These are phyloP conservation scores for Montipora cactus DNA, from an alignment of 64 coral and sea anemone genomes.

Conservation along the genomic window DNA sequence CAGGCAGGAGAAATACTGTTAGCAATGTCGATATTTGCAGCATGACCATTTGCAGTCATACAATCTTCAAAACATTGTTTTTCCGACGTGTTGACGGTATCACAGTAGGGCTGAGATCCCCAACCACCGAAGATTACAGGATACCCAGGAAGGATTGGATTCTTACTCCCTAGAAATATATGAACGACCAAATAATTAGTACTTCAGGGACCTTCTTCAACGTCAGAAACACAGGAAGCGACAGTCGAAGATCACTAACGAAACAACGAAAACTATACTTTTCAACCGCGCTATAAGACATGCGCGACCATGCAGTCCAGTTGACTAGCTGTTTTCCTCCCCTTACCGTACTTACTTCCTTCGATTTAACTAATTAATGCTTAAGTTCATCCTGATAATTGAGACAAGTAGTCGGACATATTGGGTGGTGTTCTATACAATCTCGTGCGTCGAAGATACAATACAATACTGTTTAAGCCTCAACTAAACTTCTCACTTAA, in stretches of 20 bases:
- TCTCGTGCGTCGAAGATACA: no score
- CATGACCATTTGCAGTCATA: slow-evolving; percentile 30
- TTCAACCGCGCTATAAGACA: not conserved
- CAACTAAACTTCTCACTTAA: not conserved
- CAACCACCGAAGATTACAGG: slow-evolving; percentile 10
- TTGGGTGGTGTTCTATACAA: no score
- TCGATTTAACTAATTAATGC: not conserved
- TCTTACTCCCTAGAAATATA: slow-evolving; percentile 5
- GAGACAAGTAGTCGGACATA: not conserved
- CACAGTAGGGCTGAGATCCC: slow-evolving; percentile 13
- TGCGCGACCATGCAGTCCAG: not conserved
- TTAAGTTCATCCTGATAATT: not conserved
- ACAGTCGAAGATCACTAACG: not conserved
- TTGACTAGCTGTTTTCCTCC: not conserved
- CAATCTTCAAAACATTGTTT: slow-evolving; percentile 35
- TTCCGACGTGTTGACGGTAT: slow-evolving; percentile 1
- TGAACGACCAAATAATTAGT: not conserved
- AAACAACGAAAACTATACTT: not conserved
- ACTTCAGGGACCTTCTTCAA: not conserved
- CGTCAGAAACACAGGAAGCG: not conserved
- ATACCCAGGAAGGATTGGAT: slow-evolving; percentile 41
- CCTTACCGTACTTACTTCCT: not conserved
- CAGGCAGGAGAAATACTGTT: slow-evolving; percentile 13
- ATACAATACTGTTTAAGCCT: not conserved
- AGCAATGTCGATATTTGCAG: slow-evolving; percentile 1